phyloP scores from a whole-genome alignment of 1,140 invertebrate genomes.

The Chironomus striatipennis region DNA sequence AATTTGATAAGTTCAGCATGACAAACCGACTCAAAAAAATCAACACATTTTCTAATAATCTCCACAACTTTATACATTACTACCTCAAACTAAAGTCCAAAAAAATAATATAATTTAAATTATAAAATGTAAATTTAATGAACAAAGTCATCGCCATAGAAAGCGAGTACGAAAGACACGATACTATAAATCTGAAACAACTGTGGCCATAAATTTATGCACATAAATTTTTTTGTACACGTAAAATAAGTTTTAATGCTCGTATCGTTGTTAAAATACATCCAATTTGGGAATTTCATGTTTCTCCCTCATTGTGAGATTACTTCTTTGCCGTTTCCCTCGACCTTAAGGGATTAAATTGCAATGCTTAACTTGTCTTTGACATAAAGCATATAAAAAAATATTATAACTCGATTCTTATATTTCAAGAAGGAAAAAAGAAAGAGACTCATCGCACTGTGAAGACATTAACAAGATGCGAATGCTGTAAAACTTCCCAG shows the following conservation, averaged over 20 bases:
- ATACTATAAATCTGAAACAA: not conserved
- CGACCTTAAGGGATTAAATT: conserved; percentile 5
- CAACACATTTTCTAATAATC: too few species aligned
- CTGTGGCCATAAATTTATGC: conserved; percentile 7
- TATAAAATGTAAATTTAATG: too few species aligned
- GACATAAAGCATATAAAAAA: not conserved
- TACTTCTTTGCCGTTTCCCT: not conserved
- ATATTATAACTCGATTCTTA: not conserved
- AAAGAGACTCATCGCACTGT: not conserved
- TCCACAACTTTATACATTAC: too few species aligned
- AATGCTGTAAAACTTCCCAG: not conserved
- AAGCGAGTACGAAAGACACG: not conserved
- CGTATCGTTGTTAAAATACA: not conserved
- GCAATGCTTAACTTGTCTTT: not conserved
- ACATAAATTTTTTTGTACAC: conserved; percentile 2
- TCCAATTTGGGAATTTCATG: conserved; percentile 8
- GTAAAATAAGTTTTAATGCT: conserved; percentile 10
- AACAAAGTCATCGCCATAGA: not conserved
- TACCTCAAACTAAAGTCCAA: too few species aligned
- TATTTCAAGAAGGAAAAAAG: not conserved
- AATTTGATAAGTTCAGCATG: too few species aligned
- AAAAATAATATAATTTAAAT: too few species aligned
- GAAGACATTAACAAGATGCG: not conserved
- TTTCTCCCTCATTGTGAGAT: not conserved
- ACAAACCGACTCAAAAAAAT: too few species aligned